Evolutionary conservation across 1,140 invertebrate genomes (phyloP), one percentile per base, ranked within the genome.

Genomic region (Brachionus sp.): DNA sequence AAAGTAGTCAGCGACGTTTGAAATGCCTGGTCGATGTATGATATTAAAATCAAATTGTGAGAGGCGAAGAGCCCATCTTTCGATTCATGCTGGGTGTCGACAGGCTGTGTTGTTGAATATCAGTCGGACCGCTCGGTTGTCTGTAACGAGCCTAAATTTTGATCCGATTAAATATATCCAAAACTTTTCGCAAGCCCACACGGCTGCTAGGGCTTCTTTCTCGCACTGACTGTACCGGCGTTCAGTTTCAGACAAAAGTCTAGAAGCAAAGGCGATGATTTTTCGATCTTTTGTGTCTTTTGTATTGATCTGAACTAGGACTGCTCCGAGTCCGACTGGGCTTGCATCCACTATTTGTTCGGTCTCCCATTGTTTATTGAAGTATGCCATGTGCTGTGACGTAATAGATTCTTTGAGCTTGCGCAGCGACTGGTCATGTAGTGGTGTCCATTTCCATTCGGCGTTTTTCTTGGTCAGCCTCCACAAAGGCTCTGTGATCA

Each of bases 191-290:
- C 91, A 85, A 0, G 86, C 87, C 87, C 86, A 87, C 5, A 91
- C 85, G 7, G 91, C 87, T 5, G 90, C 90, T 23, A 92, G 84
- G 62, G 90, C 85, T 88, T 92, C 90, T 84, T 89, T 84, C 84
- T 91, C 89, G 0, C 87, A 89, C 5, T 86, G 85, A 4, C 84
- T 84, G 83, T 89, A 91, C 33, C 90, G 89, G 46, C 78, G 77
- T 85, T 92, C 90, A 2, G 88, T 84, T 0, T 68, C 35, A 1
- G 80, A 86, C 4, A 91, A 77, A 1, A 86, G 83, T 12, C 68
- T 33, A 23, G 23, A 33, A 16, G 68, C 68, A 44, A 37, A 73
- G n/a, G n/a, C 12, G 7, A 73, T 73, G 64, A 68, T 35, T 68
- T 35, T 68, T n/a, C 10, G n/a, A 29, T 68, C 23, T n/a, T 68